A percentile compares a stretch with the other conserved stretches of the same genome.
phyloP scores from a whole-genome alignment of 2,113 vertebrate genomes.

The Leptodactylus fuscus region DNA sequence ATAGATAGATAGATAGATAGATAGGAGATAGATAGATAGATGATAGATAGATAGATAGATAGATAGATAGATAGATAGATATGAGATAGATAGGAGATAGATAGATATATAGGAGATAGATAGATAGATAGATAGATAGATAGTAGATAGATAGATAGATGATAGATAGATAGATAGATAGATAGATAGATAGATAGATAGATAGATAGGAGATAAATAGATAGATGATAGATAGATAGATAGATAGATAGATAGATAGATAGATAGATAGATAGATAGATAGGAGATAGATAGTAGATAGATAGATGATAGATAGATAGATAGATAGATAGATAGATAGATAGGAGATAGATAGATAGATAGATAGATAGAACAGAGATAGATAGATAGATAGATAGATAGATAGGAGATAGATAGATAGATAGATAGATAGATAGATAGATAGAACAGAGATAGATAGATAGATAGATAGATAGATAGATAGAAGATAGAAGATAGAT shows the following conservation, averaged over 20 bases:
- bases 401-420: neutral
- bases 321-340: conserved; percentile 9
- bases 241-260: too few relatives aligned
- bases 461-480: neutral
- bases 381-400: neutral
- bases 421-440: neutral
- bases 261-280: too few relatives aligned
- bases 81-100: conserved; percentile 9
- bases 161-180: too few relatives aligned
- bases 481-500: neutral
- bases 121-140: too few relatives aligned
- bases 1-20: conserved; percentile 10
- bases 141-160: too few relatives aligned
- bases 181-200: neutral
- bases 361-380: too few relatives aligned
- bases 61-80: neutral
- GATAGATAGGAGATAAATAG: too few relatives aligned
- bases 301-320: neutral
- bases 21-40: neutral
- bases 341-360: neutral
- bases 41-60: neutral
- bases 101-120: neutral
- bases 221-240: too few relatives aligned
- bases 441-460: neutral
- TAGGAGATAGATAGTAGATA: too few relatives aligned